Evolutionary conservation across 2,888 invertebrate genomes (phyloP).

Genomic region (Monoplex corrugatus): DNA sequence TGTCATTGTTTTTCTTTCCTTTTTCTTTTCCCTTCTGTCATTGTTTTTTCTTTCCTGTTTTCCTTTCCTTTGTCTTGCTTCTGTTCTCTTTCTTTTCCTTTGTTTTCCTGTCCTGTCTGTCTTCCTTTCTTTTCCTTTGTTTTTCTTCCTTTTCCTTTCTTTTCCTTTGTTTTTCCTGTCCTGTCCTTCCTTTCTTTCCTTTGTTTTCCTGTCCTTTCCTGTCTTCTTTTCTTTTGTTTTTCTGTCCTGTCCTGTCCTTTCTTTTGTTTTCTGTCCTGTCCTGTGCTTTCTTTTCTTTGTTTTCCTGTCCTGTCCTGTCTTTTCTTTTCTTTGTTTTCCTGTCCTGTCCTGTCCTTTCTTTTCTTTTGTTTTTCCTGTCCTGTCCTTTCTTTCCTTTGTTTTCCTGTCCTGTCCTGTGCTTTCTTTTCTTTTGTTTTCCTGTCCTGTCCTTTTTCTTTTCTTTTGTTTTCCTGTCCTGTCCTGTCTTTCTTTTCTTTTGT

Average conservation of each 20-base stretch:
- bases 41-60: neutral
- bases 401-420: neutral
- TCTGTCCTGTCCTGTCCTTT: neutral
- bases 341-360: too few relatives aligned
- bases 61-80: neutral
- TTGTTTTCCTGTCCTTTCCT: neutral
- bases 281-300: neutral
- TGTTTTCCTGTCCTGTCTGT: neutral
- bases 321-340: too few relatives aligned
- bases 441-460: neutral
- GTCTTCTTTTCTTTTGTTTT: neutral
- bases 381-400: neutral
- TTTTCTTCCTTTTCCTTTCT: neutral
- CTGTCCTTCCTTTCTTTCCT: neutral
- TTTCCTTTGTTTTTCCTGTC: neutral
- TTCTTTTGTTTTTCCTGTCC: neutral
- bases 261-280: neutral
- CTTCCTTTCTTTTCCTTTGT: neutral
- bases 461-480: too few relatives aligned
- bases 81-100: neutral
- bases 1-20: neutral
- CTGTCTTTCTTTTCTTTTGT: neutral
- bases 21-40: neutral
- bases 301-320: too few relatives aligned
- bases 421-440: neutral